phyloP scores from a whole-genome alignment of 1,140 invertebrate genomes.

The Ganaspis sp. region DNA sequence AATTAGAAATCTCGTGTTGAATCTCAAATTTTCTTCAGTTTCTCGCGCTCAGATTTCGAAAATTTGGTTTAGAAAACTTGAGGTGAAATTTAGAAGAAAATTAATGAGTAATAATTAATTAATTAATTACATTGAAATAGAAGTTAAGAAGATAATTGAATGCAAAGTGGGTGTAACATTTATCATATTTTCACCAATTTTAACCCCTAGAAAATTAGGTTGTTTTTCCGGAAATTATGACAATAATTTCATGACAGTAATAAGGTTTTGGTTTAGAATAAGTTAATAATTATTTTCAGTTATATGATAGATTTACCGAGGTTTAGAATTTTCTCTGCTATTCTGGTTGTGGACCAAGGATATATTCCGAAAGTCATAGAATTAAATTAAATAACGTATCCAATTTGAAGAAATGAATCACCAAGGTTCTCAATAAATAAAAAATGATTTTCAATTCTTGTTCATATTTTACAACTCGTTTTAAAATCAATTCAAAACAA shows the following conservation, averaged over 20 bases:
- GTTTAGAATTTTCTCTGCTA: not conserved
- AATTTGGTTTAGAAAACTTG: not conserved
- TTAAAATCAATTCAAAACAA: too few relatives aligned
- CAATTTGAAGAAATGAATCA: constrained; percentile 5
- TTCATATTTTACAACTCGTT: too few relatives aligned
- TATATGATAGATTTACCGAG: not conserved
- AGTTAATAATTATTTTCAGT: not conserved
- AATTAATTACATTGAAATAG: not conserved
- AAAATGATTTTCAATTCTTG: not conserved
- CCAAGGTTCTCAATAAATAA: not conserved
- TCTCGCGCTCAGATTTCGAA: not conserved
- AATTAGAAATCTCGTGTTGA: too few relatives aligned
- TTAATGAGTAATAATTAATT: not conserved
- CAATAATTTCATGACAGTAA: not conserved
- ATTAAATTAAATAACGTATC: not conserved
- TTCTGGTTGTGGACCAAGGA: constrained; percentile 14
- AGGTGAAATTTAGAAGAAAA: not conserved
- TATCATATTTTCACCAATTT: not conserved
- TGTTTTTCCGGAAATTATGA: not conserved
- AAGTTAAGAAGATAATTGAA: not conserved
- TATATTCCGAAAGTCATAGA: not conserved
- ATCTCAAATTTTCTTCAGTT: not conserved
- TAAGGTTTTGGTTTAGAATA: too few relatives aligned
- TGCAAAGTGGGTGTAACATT: not conserved
- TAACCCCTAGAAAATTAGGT: not conserved